Evolutionary conservation across 1,140 invertebrate species (phyloP), one percentile per base, ranked within the genome.

Genomic region (Cheumatopsyche charites): DNA sequence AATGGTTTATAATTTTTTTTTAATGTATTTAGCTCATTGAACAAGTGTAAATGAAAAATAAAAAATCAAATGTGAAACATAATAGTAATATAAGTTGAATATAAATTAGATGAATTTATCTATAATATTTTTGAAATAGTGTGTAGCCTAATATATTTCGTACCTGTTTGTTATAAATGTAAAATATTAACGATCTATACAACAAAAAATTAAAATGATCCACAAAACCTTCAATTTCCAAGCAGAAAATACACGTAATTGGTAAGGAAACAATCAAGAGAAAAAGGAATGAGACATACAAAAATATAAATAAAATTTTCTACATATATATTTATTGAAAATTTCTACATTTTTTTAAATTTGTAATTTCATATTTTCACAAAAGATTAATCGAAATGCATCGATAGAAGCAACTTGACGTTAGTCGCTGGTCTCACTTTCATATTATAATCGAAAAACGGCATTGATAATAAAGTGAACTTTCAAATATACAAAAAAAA

Each of bases 261-360:
- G 29, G 29, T 36, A 36, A 36, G 29, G 29, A 36, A 36, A 36
- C 29, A 9, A 36, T 36, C n/a, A 36, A 36, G 29, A 58, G 25
- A 58, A 58, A 25, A 2, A 47, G 43, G 15, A 12, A 47, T 13
- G 13, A 2, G 13, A 47, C 19, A 52, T 52, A 52, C 15, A 52
- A 58, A 25, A 58, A 58, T 58, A 58, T 55, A 55, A 21, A 58
- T 58, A 23, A n/a, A 36, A 58, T 58, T 58, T 58, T 26, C 19
- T 58, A 25, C n/a, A n/a, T 36, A 11, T 12, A 58, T 58, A n/a
- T 58, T 58, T 58, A 58, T 58, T 58, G 23, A 58, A 58, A 58
- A 58, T 58, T 58, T 58, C 55, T 58, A 58, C 55, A 58, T 11
- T 23, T 58, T 25, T 58, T 19, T 58, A 25, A 25, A 25, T 58